Evolutionary conservation across 1,140 invertebrate genomes (phyloP).

Genomic region (Musca vetustissima): DNA sequence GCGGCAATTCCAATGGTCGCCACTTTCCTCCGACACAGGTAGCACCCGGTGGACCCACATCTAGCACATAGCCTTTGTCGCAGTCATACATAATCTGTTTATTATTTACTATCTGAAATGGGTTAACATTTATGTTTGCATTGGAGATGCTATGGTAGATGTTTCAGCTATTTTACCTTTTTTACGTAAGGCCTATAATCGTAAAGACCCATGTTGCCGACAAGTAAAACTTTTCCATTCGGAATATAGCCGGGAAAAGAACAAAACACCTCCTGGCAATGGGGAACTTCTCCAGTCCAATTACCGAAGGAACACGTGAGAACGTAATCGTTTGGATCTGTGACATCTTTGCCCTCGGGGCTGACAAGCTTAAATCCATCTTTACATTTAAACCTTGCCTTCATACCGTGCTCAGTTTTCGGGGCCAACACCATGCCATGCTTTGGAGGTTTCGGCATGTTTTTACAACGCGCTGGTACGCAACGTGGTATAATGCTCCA

Average conservation of each 20-base stretch:
- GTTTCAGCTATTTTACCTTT: conserved; percentile 61
- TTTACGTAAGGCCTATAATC: conserved; percentile 95
- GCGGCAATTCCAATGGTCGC: conserved; percentile 49
- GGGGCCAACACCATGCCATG: conserved; percentile 95
- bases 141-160: background rate
- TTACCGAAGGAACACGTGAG: conserved; percentile 86
- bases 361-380: conserved; percentile 85
- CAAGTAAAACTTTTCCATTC: conserved; percentile 89
- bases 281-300: conserved; percentile 85
- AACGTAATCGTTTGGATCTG: conserved; percentile 63
- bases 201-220: conserved; percentile 96
- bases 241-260: conserved; percentile 89
- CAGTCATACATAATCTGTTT: conserved; percentile 97
- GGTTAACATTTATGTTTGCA: background rate
- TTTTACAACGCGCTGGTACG: conserved; percentile 86
- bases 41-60: conserved; percentile 87
- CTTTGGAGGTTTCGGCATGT: conserved; percentile 81
- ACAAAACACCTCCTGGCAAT: conserved; percentile 90
- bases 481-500: conserved; percentile 93
- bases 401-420: conserved; percentile 93
- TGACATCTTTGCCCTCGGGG: conserved; percentile 56
- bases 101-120: conserved; percentile 74
- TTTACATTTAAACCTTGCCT: conserved; percentile 87
- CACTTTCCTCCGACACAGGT: conserved; percentile 54
- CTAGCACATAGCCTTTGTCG: conserved; percentile 84